Conservation (phyloP, 64 coral and sea anemone species). For the Cladopsammia gracilis region DNA sequence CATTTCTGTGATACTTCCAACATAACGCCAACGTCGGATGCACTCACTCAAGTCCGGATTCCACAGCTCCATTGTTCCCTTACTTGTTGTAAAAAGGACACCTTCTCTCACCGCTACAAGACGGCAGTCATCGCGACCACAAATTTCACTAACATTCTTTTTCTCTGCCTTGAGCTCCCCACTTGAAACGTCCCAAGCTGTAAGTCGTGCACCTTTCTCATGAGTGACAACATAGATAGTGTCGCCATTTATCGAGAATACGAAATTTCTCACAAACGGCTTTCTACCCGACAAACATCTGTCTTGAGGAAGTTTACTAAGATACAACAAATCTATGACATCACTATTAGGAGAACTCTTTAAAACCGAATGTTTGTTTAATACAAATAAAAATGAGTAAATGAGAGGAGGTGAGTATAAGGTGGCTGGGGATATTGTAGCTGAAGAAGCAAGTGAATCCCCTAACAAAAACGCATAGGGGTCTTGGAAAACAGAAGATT, state of each 20-base stretch:
- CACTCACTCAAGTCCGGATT: constrained; percentile 6
- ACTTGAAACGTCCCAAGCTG: not conserved
- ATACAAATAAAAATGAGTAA: no score
- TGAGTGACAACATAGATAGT: not conserved
- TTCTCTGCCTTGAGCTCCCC: not conserved
- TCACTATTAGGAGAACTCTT: no score
- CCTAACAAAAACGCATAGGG: no score
- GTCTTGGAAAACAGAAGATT: no score
- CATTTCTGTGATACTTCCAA: not conserved
- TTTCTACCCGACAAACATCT: not conserved
- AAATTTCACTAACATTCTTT: not conserved
- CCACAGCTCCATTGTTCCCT: not conserved
- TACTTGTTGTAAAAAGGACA: not conserved
- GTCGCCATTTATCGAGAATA: not conserved
- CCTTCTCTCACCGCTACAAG: not conserved
- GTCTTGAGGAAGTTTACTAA: not conserved
- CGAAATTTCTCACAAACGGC: not conserved
- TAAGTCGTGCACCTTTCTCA: not conserved
- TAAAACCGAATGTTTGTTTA: no score
- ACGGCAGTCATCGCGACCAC: not conserved
- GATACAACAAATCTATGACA: no score
- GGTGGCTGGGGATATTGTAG: no score
- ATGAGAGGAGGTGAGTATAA: no score
- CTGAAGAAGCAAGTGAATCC: no score
- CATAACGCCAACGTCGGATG: not conserved